Conservation (phyloP, 2,888 invertebrate species). For the Andrena fulva region DNA sequence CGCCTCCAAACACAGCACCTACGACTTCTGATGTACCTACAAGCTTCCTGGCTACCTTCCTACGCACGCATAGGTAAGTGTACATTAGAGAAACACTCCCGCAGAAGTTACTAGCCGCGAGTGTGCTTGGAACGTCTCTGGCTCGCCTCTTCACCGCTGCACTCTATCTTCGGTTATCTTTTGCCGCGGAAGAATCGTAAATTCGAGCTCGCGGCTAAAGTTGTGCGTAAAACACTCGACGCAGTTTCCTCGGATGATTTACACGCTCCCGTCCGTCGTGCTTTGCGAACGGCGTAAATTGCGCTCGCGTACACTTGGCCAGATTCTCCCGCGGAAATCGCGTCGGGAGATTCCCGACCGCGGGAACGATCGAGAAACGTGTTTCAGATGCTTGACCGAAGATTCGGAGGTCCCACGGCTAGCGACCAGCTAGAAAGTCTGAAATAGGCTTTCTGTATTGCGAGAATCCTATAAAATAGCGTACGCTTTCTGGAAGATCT, state of each 20-base stretch:
- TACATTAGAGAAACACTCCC: neutral
- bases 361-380: slow-evolving; percentile 2
- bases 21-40: slow-evolving; percentile 17
- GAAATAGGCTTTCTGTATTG: too few relatives aligned
- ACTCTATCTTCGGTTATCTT: slow-evolving; percentile 72
- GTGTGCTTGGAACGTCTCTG: slow-evolving; percentile 19
- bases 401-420: neutral
- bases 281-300: slow-evolving; percentile 74
- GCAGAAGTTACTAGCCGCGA: slow-evolving; percentile 2
- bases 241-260: slow-evolving; percentile 68
- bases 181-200: slow-evolving; percentile 69
- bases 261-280: slow-evolving; percentile 67
- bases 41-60: slow-evolving; percentile 39
- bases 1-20: slow-evolving; percentile 9
- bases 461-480: too few relatives aligned
- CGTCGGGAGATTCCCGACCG: slow-evolving; percentile 10
- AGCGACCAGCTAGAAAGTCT: too few relatives aligned
- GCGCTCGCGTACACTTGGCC: slow-evolving; percentile 50
- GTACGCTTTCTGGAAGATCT: too few relatives aligned
- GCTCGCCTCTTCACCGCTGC: slow-evolving; percentile 34
- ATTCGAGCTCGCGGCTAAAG: slow-evolving; percentile 65
- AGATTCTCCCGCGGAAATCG: slow-evolving; percentile 33
- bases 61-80: slow-evolving; percentile 28
- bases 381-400: neutral
- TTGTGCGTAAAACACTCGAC: slow-evolving; percentile 56